phyloP scores from a whole-genome alignment of 2,888 invertebrate genomes.

The Drosophila rellima region DNA sequence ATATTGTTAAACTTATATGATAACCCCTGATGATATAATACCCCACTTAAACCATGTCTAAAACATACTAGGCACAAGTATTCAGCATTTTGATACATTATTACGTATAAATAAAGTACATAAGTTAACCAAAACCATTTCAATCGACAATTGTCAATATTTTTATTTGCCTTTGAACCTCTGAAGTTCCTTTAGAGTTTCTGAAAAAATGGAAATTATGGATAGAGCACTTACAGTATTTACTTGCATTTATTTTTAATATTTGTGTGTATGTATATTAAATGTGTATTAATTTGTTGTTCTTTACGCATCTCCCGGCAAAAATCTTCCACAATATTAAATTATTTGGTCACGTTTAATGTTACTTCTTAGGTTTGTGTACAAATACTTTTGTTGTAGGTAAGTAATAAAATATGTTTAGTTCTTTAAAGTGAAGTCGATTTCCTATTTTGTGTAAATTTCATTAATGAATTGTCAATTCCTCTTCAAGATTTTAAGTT shows the following conservation, averaged over 20 bases:
- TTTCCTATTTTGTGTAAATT: constrained; percentile 50
- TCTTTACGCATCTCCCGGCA: constrained; percentile 48
- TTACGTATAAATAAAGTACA: constrained; percentile 69
- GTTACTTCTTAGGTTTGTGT: constrained; percentile 72
- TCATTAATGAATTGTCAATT: constrained; percentile 64
- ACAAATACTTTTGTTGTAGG: constrained; percentile 76
- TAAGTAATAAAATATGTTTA: constrained; percentile 79
- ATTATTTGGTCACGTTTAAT: constrained; percentile 81
- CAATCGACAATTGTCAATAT: not conserved
- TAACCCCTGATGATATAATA: constrained; percentile 27
- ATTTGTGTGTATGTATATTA: constrained; percentile 64
- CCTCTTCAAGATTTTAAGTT: constrained; percentile 58
- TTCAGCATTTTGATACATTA: constrained; percentile 70
- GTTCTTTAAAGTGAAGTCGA: constrained; percentile 51
- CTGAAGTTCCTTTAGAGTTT: not conserved
- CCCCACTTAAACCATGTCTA: constrained; percentile 25
- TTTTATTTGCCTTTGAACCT: not conserved
- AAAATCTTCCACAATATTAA: constrained; percentile 74
- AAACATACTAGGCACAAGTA: constrained; percentile 39
- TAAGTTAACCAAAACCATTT: constrained; percentile 34
- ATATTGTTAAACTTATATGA: constrained; percentile 66
- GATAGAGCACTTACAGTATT: constrained; percentile 26
- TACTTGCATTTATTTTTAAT: constrained; percentile 49
- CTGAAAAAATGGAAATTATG: constrained; percentile 2
- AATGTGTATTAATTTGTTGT: constrained; percentile 59